Evolutionary conservation across 2,797 vertebrate species (phyloP), one percentile per base, ranked within the genome.

Genomic region (Muscicapa comitata): DNA sequence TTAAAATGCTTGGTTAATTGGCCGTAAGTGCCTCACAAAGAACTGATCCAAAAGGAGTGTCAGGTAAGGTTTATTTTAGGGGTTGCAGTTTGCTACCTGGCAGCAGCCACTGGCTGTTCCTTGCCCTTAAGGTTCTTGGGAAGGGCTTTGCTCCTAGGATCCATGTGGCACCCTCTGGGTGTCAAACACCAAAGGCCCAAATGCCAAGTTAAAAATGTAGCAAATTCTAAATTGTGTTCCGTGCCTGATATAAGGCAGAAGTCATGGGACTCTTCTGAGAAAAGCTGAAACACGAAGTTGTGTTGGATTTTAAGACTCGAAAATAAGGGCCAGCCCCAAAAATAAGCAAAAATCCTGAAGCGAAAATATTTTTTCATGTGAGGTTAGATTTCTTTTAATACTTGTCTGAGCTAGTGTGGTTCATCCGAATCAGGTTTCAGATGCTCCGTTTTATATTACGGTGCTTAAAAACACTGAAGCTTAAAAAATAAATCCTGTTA

Each of bases 81-180:
- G 18, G 18, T 1, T 45, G 29, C 29, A 12, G 6, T 61, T 71
- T 1, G 7, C n/a, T 45, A 0, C 8, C 1, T 15, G 37, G 7
- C 17, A 23, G 0, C 28, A 79, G 37, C 31, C 21, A 4, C 26
- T 31, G 33, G 17, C 24, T 54, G 10, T 63, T 57, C 31, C 43
- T 55, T 31, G 13, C 45, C 8, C 4, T 0, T 40, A 8, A 6
- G 9, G 13, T 66, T 54, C 58, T 62, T 29, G 0, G 0, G 51
- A 31, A 61, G 3, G 71, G 20, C 50, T 78, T 81, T 67, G 9
- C 57, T 13, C 9, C 0, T 2, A 7, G 62, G 33, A 61, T 26
- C 45, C 1, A 0, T 17, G 33, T 37, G 51, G 29, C 33, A 53
- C 6, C 17, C 45, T 61, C 13, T 35, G 61, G 5, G 1, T 78